Percentiles rank a stretch among this genome's conserved stretches.
These are phyloP conservation scores for Choloepus hoffmanni DNA, from an alignment of 2,113 vertebrate species.

Conservation along the genomic window DNA sequence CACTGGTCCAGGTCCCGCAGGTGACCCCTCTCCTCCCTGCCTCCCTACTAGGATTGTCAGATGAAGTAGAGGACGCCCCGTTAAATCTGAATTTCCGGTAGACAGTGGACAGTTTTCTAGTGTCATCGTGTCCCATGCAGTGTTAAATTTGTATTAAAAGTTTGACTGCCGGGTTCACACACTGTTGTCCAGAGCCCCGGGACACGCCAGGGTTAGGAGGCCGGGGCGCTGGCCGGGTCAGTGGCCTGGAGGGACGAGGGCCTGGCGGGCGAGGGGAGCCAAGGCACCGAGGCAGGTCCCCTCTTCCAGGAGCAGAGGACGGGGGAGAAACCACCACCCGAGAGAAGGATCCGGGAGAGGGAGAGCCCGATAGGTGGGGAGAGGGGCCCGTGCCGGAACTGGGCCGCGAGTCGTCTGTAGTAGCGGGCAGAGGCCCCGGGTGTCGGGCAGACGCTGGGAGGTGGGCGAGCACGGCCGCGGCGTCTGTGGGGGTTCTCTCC, in stretches of 20 bases:
- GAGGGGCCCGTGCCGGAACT: background rate
- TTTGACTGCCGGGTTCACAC: too few species aligned
- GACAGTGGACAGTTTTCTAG: background rate
- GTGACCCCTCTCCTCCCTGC: background rate
- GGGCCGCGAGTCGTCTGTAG: background rate
- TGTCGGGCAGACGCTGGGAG: background rate
- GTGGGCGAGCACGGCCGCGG: background rate
- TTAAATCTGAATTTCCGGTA: background rate
- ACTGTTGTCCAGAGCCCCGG: background rate
- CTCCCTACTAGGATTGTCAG: background rate
- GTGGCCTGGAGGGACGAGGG: background rate
- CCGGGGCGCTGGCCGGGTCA: rapidly evolving
- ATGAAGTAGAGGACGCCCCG: background rate
- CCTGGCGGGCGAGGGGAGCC: background rate
- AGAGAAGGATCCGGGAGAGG: background rate
- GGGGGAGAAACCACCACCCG: background rate
- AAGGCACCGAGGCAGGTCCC: too few species aligned
- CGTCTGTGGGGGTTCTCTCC: background rate
- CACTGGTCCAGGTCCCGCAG: too few species aligned
- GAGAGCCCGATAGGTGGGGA: background rate
- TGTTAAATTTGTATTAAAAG: background rate
- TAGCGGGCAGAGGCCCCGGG: rapidly evolving
- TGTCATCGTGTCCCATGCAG: too few species aligned
- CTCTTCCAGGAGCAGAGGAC: background rate
- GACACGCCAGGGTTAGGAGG: background rate